Conservation (phyloP, 2,888 invertebrate genomes). For the Automeris io region DNA sequence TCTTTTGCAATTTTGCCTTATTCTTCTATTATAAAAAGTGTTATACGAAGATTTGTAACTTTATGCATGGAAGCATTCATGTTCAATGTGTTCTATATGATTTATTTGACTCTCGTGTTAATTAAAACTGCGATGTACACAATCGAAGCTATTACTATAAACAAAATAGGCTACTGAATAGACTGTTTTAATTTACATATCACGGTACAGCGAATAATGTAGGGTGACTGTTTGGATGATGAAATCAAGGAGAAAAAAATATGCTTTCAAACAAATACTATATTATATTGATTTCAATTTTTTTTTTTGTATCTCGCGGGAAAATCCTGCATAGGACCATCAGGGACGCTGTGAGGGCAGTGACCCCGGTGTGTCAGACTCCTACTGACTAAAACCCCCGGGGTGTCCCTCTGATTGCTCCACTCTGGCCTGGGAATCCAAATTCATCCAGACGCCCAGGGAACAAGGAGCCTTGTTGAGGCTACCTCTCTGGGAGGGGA, state of each 20-base stretch:
- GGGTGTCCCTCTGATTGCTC: too few species aligned
- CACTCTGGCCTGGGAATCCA: too few species aligned
- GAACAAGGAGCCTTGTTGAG: too few species aligned
- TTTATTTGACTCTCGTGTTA: neutral
- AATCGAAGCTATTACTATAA: too few species aligned
- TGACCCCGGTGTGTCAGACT: too few species aligned
- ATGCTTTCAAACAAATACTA: neutral
- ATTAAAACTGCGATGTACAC: too few species aligned
- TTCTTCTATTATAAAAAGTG: neutral
- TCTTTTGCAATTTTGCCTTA: neutral
- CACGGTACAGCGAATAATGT: constrained; percentile 18
- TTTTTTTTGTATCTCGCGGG: neutral
- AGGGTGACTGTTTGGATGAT: constrained; percentile 13
- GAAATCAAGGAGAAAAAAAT: neutral
- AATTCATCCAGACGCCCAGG: too few species aligned
- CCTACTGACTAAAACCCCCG: too few species aligned
- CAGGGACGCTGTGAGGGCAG: neutral
- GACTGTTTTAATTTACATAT: constrained; percentile 30
- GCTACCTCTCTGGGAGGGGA: too few species aligned
- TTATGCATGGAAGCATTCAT: neutral
- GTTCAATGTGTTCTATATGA: neutral
- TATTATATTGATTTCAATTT: neutral
- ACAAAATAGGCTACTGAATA: constrained; percentile 12
- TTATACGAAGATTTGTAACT: neutral
- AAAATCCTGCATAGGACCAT: neutral